A percentile compares a stretch with the other conserved stretches of the same genome.
Evolutionary conservation across 2,888 invertebrate genomes (phyloP).

Genomic region (Eristalis pertinax): DNA sequence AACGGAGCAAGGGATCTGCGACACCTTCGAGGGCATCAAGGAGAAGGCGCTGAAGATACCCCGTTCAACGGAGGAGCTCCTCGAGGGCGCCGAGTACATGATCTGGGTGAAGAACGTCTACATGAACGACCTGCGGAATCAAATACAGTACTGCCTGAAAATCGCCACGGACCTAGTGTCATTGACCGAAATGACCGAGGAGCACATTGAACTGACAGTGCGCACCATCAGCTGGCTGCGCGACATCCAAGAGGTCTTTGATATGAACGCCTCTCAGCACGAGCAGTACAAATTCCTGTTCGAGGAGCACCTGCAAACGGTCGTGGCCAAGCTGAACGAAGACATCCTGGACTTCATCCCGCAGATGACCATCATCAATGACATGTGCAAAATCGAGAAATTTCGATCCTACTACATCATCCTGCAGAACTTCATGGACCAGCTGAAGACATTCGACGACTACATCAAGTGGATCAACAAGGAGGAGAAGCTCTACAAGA

Average conservation of each 20-base stretch:
- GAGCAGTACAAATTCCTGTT: conserved; percentile 92
- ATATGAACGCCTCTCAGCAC: conserved; percentile 88
- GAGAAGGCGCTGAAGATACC: conserved; percentile 88
- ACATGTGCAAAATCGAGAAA: conserved; percentile 91
- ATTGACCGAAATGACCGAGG: conserved; percentile 87
- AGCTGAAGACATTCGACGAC: conserved; percentile 88
- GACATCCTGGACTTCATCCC: conserved; percentile 89
- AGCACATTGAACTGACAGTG: conserved; percentile 91
- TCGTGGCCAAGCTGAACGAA: conserved; percentile 86
- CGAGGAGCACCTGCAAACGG: conserved; percentile 89
- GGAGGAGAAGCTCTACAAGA: conserved; percentile 92
- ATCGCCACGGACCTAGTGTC: conserved; percentile 87
- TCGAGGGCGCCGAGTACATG: conserved; percentile 91
- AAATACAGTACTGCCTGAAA: conserved; percentile 86
- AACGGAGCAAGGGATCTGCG: conserved; percentile 87
- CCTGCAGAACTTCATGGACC: conserved; percentile 88
- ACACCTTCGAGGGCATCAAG: conserved; percentile 87
- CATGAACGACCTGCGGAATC: conserved; percentile 86
- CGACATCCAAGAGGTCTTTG: conserved; percentile 90
- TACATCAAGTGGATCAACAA: conserved; percentile 93
- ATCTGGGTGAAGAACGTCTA: conserved; percentile 88
- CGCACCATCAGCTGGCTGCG: conserved; percentile 91
- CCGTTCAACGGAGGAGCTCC: conserved; percentile 89
- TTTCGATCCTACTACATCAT: conserved; percentile 90
- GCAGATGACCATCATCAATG: conserved; percentile 89